Conservation (phyloP, 2,888 invertebrate genomes). For the Fragum whitleyi region DNA sequence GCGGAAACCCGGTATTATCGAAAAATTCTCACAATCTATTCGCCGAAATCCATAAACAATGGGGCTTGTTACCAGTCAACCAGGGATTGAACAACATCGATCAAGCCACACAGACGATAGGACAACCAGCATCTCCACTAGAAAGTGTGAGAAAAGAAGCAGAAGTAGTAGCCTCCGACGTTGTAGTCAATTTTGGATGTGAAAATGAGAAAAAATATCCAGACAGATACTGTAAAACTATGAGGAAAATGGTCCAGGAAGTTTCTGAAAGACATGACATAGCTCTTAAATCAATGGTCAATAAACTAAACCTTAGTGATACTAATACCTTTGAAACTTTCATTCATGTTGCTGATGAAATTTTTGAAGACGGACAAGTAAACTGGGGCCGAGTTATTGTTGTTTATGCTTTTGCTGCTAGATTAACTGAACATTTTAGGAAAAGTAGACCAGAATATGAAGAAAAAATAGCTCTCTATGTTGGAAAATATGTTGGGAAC, state of each 20-base stretch:
- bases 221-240: constrained; percentile 81
- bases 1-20: constrained; percentile 25
- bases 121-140: constrained; percentile 68
- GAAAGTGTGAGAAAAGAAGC: constrained; percentile 78
- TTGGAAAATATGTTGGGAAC: constrained; percentile 82
- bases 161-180: constrained; percentile 77
- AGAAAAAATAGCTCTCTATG: constrained; percentile 80
- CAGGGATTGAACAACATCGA: constrained; percentile 77
- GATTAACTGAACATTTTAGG: constrained; percentile 75
- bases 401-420: constrained; percentile 82
- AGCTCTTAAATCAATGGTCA: constrained; percentile 81
- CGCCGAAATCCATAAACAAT: constrained; percentile 77
- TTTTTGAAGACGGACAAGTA: constrained; percentile 82
- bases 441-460: constrained; percentile 63
- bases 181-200: constrained; percentile 71
- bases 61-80: constrained; percentile 74
- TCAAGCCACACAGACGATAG: constrained; percentile 74
- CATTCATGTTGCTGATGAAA: constrained; percentile 81
- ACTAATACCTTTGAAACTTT: constrained; percentile 78
- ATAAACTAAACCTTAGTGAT: constrained; percentile 77
- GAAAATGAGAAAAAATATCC: constrained; percentile 73
- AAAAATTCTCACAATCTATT: constrained; percentile 73
- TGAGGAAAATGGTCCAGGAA: constrained; percentile 82
- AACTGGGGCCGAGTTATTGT: constrained; percentile 84
- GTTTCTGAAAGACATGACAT: constrained; percentile 81